phyloP scores from a whole-genome alignment of 2,113 vertebrate genomes.

The Orthochromis malagaraziensis region DNA sequence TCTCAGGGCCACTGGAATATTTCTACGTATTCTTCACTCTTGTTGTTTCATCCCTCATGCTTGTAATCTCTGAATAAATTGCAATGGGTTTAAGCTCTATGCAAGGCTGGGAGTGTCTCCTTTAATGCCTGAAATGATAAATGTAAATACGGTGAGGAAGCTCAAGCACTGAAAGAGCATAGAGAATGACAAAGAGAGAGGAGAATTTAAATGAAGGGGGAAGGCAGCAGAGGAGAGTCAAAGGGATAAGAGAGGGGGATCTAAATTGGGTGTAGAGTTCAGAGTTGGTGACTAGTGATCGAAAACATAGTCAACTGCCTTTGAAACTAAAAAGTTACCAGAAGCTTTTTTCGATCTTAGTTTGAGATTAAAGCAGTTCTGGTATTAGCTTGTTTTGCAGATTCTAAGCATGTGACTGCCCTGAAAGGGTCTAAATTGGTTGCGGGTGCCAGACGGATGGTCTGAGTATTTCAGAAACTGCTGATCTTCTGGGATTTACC shows the following conservation, averaged over 20 bases:
- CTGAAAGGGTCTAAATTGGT: neutral
- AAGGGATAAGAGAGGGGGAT: neutral
- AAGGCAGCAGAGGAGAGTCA: neutral
- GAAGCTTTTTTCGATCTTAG: neutral
- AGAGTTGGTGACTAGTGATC: neutral
- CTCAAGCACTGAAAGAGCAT: slow-evolving; percentile 28
- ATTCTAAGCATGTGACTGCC: neutral
- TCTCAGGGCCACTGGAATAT: neutral
- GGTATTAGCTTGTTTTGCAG: neutral
- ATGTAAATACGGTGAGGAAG: slow-evolving; percentile 38
- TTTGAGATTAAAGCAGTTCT: neutral
- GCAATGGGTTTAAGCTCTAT: slow-evolving; percentile 6
- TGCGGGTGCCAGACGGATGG: neutral
- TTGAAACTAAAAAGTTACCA: neutral
- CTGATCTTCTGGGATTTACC: neutral
- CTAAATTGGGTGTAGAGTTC: slow-evolving; percentile 3
- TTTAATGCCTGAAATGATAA: slow-evolving; percentile 32
- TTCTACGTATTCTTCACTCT: neutral
- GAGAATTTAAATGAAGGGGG: slow-evolving; percentile 36
- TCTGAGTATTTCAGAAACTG: neutral
- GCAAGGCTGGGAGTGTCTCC: neutral
- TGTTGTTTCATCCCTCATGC: neutral
- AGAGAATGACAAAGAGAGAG: slow-evolving; percentile 29
- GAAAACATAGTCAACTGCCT: neutral
- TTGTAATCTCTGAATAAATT: slow-evolving; percentile 42